Evolutionary conservation across 2,797 vertebrate species (phyloP).

Genomic region (Tragopan temminckii): DNA sequence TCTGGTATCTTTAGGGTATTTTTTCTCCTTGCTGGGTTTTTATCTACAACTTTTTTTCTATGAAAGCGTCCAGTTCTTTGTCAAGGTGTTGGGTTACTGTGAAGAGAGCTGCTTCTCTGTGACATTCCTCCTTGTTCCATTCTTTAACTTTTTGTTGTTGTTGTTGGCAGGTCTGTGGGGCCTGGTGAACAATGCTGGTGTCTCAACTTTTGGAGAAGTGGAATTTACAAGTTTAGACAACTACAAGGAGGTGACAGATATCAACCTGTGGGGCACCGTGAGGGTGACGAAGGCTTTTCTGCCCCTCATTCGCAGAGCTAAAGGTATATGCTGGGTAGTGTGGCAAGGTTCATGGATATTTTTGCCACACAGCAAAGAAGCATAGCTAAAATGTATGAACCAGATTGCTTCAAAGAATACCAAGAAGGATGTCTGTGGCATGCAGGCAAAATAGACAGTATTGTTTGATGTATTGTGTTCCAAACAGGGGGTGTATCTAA

Average conservation of each 20-base stretch:
- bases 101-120: neutral
- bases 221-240: constrained; percentile 89
- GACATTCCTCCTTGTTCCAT: neutral
- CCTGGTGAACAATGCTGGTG: constrained; percentile 90
- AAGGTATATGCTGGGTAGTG: constrained; percentile 76
- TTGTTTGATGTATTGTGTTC: neutral
- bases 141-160: neutral
- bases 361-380: neutral
- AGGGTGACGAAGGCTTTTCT: constrained; percentile 91
- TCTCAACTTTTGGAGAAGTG: constrained; percentile 89
- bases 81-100: neutral
- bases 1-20: neutral
- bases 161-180: constrained; percentile 89
- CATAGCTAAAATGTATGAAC: neutral
- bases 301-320: constrained; percentile 87
- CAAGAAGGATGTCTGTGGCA: neutral
- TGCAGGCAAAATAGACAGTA: neutral
- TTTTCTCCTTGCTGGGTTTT: neutral
- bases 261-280: constrained; percentile 91
- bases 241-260: constrained; percentile 87
- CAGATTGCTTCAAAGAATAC: neutral
- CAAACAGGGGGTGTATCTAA: neutral
- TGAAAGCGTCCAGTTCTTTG: neutral
- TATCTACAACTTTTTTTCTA: neutral
- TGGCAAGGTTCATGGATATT: neutral